Percentiles rank a stretch among this genome's conserved stretches.
Evolutionary conservation across 35 echinoderm and acorn worm genomes (phyloP).

Genomic region (Chiridota heheva): DNA sequence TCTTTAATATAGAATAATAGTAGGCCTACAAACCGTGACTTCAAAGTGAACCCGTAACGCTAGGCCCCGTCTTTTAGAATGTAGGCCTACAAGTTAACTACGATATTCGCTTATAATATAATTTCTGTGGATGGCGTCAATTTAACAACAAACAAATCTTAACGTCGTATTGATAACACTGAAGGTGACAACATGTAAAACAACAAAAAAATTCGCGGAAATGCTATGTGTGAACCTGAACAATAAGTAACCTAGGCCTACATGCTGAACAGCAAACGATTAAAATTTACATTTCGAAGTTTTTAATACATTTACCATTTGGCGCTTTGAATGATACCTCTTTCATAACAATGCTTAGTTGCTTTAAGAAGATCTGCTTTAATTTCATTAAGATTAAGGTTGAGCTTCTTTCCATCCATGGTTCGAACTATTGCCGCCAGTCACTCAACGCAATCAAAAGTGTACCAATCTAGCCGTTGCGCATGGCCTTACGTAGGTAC

Average conservation of each 20-base stretch:
- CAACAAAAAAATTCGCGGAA: not conserved
- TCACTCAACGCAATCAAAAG: too few species aligned
- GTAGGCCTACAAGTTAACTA: too few species aligned
- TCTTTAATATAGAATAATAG: too few species aligned
- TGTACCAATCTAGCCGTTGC: too few species aligned
- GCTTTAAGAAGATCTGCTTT: constrained; percentile 69
- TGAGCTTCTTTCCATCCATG: constrained; percentile 9
- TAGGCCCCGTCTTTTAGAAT: too few species aligned
- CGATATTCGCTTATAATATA: too few species aligned
- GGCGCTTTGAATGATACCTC: constrained; percentile 78
- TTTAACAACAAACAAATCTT: not conserved
- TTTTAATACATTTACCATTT: constrained; percentile 65
- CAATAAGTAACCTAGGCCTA: not conserved
- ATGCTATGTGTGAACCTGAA: not conserved
- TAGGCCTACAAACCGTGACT: too few species aligned
- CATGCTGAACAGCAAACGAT: not conserved
- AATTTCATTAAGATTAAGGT: constrained; percentile 54
- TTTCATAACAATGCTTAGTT: constrained; percentile 62
- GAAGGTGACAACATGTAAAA: not conserved
- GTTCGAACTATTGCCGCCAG: too few species aligned
- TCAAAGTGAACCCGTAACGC: too few species aligned
- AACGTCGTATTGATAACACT: not conserved
- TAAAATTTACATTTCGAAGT: not conserved
- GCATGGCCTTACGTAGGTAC: too few species aligned
- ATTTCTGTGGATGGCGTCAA: not conserved